These are phyloP conservation scores for Drosophila obscura DNA, from an alignment of 1,140 invertebrate species.

Conservation along the genomic window DNA sequence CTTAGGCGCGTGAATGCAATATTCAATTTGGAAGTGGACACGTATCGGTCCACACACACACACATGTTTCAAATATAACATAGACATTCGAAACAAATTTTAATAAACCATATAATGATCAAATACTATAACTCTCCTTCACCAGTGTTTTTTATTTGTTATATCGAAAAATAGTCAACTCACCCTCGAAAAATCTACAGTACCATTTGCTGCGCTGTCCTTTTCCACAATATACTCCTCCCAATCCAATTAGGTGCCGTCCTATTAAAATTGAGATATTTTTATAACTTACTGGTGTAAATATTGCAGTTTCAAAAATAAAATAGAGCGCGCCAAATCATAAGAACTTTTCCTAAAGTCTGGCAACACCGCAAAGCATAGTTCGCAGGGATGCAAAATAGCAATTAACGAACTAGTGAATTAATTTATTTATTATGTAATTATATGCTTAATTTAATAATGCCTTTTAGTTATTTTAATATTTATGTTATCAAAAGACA, in stretches of 20 bases:
- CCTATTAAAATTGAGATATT: too few relatives aligned
- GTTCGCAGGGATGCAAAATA: neutral
- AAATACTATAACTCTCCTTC: neutral
- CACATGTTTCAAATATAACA: conserved; percentile 59
- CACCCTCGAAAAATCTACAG: too few relatives aligned
- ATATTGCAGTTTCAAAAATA: neutral
- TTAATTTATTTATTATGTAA: neutral
- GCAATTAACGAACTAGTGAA: neutral
- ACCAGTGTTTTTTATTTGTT: neutral
- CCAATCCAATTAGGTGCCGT: too few relatives aligned
- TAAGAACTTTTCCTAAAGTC: neutral
- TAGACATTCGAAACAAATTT: conserved; percentile 56
- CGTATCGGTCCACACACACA: conserved; percentile 33
- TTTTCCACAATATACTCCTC: too few relatives aligned
- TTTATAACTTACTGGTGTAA: too few relatives aligned
- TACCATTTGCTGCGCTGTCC: too few relatives aligned
- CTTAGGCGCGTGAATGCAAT: conserved; percentile 53
- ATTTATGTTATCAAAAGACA: too few relatives aligned
- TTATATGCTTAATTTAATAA: too few relatives aligned
- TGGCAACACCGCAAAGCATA: neutral
- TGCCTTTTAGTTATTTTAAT: too few relatives aligned
- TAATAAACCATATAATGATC: conserved; percentile 68
- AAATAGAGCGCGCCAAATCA: neutral
- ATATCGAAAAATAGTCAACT: too few relatives aligned
- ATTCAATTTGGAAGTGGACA: conserved; percentile 55